Base-by-base conservation (phyloP, 2,888 invertebrate species). In the Volucella zonaria region DNA sequence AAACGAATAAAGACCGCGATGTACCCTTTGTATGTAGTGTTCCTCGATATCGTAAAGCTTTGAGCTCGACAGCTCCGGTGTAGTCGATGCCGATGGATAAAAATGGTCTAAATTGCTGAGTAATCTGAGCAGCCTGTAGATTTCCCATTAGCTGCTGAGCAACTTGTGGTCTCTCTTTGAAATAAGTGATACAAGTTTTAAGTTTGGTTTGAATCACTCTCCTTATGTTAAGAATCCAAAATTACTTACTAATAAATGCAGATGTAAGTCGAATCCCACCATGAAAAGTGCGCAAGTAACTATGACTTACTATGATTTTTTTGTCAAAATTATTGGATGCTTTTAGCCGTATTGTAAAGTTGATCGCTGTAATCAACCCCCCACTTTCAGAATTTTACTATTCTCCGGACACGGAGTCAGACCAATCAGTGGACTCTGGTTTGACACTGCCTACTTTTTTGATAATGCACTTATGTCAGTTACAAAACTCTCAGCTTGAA, bases 1-100 rank as follows among this genome's bases (percentile, higher is more conserved):
- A 86, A 42, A 51, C 80, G 81, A 43, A 82, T 66, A 11, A 82
- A 83, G 14, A 80, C 52, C 1, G 77, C 74, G 3, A 81, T 81
- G n/a, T 86, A 81, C 2, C 74, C 78, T 58, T 86, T 82, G 47
- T 76, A 76, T 10, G 45, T 49, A 1, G 75, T 74, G 15, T 75
- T 51, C 4, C 77, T 15, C 82, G 52, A 52, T 56, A 71, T 49
- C 18, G 23, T 38, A 68, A 80, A 10, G 80, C 12, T 18, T 64
- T 78, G 10, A 86, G 45, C 56, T 66, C 70, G 1, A 81, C 75
- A 1, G 86, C 59, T 1, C 74, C 78, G 11, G 74, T 75, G 49
- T 61, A 82, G 58, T 86, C 77, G 0, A 83, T 70, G 0, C 71
- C 86, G 0, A 73, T 82, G 14, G 86, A 67, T 1, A 66, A 40